Percentiles rank a stretch among this genome's conserved stretches.
phyloP scores from a whole-genome alignment of 2,888 invertebrate genomes.

The Glyphotaelius pellucidus region DNA sequence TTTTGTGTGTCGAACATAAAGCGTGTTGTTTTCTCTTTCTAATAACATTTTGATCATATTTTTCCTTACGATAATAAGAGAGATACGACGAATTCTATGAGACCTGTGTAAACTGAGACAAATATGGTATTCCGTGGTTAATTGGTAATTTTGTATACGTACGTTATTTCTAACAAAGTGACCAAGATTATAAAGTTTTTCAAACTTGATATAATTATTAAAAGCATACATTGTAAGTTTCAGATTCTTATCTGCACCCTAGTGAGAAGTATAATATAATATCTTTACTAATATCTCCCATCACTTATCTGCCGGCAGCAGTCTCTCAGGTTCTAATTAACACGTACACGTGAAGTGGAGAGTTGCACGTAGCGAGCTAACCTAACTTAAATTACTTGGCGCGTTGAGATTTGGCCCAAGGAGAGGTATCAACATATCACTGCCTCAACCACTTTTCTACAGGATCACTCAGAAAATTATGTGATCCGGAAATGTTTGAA shows the following conservation, averaged over 20 bases:
- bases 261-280: not conserved
- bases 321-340: not conserved
- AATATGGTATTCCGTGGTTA: no score
- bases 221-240: not conserved
- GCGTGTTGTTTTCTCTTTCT: no score
- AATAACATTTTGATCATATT: no score
- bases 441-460: not conserved
- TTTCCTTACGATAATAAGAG: no score
- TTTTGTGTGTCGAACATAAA: no score
- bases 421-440: not conserved
- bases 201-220: not conserved
- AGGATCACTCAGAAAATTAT: not conserved
- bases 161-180: no score
- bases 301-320: not conserved
- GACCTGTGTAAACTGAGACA: no score
- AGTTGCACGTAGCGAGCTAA: not conserved
- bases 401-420: not conserved
- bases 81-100: no score
- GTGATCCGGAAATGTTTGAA: not conserved
- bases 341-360: not conserved
- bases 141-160: no score
- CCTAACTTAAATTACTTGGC: slow-evolving; percentile 5
- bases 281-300: not conserved
- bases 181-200: no score
- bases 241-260: not conserved